Evolutionary conservation across 2,888 invertebrate genomes (phyloP), one percentile per base, ranked within the genome.

Genomic region (Himalopsyche kuldschensis): DNA sequence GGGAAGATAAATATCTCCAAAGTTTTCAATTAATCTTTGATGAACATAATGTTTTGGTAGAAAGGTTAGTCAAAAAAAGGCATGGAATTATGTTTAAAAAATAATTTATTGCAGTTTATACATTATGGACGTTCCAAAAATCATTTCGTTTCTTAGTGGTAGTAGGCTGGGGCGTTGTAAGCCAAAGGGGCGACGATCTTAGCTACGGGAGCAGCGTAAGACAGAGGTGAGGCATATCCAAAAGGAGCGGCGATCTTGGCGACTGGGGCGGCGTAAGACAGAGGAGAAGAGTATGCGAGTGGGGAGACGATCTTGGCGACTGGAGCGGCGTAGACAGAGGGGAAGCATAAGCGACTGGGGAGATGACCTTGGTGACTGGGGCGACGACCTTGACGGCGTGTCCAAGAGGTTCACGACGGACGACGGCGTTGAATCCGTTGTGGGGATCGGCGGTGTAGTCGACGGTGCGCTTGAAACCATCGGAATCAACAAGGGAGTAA

Each of bases 341-440:
- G 17, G 79, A 63, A 31, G 47, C 78, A n/a, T 78, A 46, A 30
- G 1, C 24, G 69, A 69, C 10, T 48, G 47, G 79, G n/a, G 63
- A 31, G 35, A 77, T 5, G 35, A 41, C 27, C 30, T 81, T 81
- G 76, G 48, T 48, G n/a, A 81, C 76, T 76, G 81, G 81, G 83
- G 88, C 84, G 85, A 90, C 88, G 79, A 88, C 88, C 88, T 87
- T 89, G 84, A 89, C 88, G 75, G 87, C 89, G 78, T 85, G 75
- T 89, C 86, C 80, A 87, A 91, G 87, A 75, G 92, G 90, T 86
- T 91, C 91, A 85, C 87, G 90, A 88, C 89, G 90, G 10, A 92
- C 92, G 41, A 92, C 91, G 55, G 92, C 92, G 88, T 92, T 92
- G 89, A 92, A 92, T 81, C 92, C 92, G 87, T 91, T 90, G 87